Evolutionary conservation across 2,888 invertebrate genomes (phyloP).

Genomic region (Tuberolachnus salignus): DNA sequence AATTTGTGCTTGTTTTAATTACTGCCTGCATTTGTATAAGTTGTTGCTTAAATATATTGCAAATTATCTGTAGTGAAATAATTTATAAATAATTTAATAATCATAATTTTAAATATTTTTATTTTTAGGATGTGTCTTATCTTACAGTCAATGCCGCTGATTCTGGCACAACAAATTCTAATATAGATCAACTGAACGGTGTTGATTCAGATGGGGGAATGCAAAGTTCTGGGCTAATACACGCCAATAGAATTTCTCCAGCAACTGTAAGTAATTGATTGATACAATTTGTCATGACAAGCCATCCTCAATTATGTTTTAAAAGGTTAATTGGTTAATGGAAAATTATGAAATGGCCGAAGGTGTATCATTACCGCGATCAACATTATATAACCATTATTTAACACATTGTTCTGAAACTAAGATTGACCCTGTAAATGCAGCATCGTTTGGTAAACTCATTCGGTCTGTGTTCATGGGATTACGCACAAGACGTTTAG

Average conservation of each 20-base stretch:
- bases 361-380: conserved; percentile 88
- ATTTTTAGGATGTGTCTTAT: conserved; percentile 60
- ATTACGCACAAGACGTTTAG: conserved; percentile 88
- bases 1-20: not conserved
- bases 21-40: not conserved
- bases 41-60: not conserved
- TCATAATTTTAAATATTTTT: not conserved
- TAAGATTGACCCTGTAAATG: conserved; percentile 97
- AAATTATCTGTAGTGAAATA: not conserved
- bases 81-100: not conserved
- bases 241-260: conserved; percentile 83
- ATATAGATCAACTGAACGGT: conserved; percentile 62
- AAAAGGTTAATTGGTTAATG: conserved; percentile 88
- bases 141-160: conserved; percentile 57
- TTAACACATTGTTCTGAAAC: conserved; percentile 91
- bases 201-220: conserved; percentile 59
- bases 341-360: conserved; percentile 99
- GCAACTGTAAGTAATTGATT: conserved; percentile 79
- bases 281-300: not conserved
- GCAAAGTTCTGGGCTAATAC: conserved; percentile 61
- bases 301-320: conserved; percentile 53
- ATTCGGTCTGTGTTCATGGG: conserved; percentile 98
- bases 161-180: conserved; percentile 45
- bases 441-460: conserved; percentile 98
- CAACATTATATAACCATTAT: conserved; percentile 96